These are phyloP conservation scores for Bombus pascuorum DNA, from an alignment of 1,140 invertebrate genomes.

Conservation along the genomic window DNA sequence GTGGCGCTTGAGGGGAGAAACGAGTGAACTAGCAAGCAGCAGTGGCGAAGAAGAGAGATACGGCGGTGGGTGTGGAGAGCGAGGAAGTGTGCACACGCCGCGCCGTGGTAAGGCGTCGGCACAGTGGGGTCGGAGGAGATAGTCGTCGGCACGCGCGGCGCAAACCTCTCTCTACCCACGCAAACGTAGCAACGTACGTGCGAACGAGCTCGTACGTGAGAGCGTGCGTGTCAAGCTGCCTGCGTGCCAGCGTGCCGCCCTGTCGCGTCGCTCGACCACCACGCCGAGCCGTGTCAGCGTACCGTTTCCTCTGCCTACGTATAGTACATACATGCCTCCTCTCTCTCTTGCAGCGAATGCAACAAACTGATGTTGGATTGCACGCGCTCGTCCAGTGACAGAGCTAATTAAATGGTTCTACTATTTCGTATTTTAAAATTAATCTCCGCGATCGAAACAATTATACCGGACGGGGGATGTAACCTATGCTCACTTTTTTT, in stretches of 20 bases:
- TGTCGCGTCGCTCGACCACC: conserved; percentile 14
- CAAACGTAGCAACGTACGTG: conserved; percentile 46
- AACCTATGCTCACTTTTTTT: conserved; percentile 1
- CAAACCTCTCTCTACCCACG: conserved; percentile 77
- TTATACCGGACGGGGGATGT: background rate
- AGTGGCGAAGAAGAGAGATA: conserved; percentile 4
- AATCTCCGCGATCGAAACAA: background rate
- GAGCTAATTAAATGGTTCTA: conserved; percentile 30
- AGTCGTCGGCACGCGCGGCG: conserved; percentile 79
- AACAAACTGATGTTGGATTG: conserved; percentile 26
- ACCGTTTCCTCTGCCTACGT: conserved; percentile 40
- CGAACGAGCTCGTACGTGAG: conserved; percentile 43
- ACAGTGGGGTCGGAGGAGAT: conserved; percentile 38
- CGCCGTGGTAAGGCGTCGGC: conserved; percentile 60
- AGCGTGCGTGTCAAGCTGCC: conserved; percentile 43
- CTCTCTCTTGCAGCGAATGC: background rate
- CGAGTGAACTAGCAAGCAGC: background rate
- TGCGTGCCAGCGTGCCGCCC: conserved; percentile 38
- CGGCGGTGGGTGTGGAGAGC: conserved; percentile 31
- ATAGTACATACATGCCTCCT: background rate
- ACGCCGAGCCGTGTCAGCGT: conserved; percentile 16
- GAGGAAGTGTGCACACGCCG: conserved; percentile 39
- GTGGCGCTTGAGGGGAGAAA: conserved; percentile 19
- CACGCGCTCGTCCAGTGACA: background rate
- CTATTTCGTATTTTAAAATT: conserved; percentile 39